Evolutionary conservation across 2,113 vertebrate species (phyloP), one percentile per base, ranked within the genome.

Genomic region (Dipodomys spectabilis): DNA sequence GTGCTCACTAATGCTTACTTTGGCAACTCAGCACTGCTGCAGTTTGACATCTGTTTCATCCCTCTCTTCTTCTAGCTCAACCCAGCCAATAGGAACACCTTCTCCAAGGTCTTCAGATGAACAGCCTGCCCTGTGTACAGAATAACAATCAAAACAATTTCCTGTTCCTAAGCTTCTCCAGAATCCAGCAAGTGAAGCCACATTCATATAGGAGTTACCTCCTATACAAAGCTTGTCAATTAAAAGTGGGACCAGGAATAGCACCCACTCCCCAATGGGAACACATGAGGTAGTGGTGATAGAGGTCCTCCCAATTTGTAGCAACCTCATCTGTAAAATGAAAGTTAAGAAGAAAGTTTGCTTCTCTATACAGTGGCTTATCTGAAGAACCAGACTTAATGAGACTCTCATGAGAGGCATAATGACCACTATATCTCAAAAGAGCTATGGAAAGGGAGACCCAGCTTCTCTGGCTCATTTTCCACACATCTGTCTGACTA

Each of bases 71-170:
- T n/a, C n/a, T n/a, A n/a, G n/a, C n/a, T n/a, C n/a, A n/a, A n/a
- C n/a, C n/a, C n/a, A n/a, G n/a, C n/a, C n/a, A n/a, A n/a, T n/a
- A n/a, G n/a, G n/a, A n/a, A n/a, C n/a, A n/a, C n/a, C n/a, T n/a
- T n/a, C n/a, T n/a, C n/a, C n/a, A n/a, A n/a, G n/a, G n/a, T n/a
- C n/a, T n/a, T n/a, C n/a, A n/a, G n/a, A n/a, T n/a, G n/a, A n/a
- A n/a, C n/a, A n/a, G n/a, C n/a, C n/a, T n/a, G 92, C 97, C 90
- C 98, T 98, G 28, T 0, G 67, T 53, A 95, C 60, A 7, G 71
- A 95, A 96, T 82, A 2, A 78, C 83, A 0, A 19, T 6, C 77
- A 28, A 69, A 86, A 82, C 2, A 71, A 82, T 80, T 80, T 75
- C 84, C 27, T 82, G n/a, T 72, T 89, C 75, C 82, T 82, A 72